These are phyloP conservation scores for Neotoxoptera formosana DNA, from an alignment of 1,140 invertebrate genomes.

Conservation along the genomic window DNA sequence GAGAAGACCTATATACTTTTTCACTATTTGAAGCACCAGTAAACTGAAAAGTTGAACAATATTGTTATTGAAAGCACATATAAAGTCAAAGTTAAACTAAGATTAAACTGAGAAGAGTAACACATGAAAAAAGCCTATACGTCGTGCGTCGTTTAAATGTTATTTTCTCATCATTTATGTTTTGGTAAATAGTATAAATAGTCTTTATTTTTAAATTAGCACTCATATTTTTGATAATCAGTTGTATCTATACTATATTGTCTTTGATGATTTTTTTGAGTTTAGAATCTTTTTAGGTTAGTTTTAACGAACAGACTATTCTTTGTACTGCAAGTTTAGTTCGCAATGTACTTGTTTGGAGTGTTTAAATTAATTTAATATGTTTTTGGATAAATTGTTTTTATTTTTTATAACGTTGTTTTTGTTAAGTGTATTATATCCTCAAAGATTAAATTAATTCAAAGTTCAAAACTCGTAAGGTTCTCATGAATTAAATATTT, in stretches of 20 bases:
- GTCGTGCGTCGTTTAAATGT: background rate
- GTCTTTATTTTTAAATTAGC: background rate
- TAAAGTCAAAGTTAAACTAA: background rate
- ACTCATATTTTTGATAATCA: background rate
- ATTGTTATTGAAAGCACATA: conserved; percentile 13
- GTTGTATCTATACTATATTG: background rate
- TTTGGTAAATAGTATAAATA: background rate
- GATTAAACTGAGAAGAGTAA: background rate
- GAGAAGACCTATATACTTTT: conserved; percentile 42
- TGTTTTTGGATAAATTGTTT: background rate
- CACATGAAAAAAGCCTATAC: background rate
- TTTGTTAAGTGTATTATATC: background rate
- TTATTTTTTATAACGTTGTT: background rate
- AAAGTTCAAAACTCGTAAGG: background rate
- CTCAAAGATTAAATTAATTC: background rate
- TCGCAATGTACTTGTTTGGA: background rate
- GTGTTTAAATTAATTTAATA: background rate
- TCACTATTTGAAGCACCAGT: background rate
- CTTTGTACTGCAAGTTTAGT: background rate
- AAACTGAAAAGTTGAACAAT: conserved; percentile 25
- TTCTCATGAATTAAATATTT: background rate
- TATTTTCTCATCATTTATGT: background rate
- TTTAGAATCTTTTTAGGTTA: background rate
- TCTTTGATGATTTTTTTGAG: background rate
- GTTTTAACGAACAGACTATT: background rate